Base-by-base conservation (phyloP, 2,888 invertebrate species). In the Lacanobia wlatinum region DNA sequence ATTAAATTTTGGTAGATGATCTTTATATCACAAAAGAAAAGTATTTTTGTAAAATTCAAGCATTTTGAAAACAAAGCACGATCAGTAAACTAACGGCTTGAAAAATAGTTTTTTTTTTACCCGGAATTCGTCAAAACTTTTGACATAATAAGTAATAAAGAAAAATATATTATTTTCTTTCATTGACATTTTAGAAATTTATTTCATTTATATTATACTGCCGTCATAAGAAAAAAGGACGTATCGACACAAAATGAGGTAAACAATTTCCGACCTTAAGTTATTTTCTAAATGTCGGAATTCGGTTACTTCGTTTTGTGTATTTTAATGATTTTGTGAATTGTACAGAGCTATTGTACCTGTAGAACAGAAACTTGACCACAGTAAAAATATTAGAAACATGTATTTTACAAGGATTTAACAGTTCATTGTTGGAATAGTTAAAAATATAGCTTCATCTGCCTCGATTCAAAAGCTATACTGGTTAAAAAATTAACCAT, bases 401-500 rank as follows among this genome's bases (percentile, higher is more conserved):
- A 53, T 21, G 12, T 21, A 52, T 21, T 52, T 21, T 5, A 4
- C 10, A 21, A 10, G 10, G 21, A 50, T 46, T 16, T 4, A 16
- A 16, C 16, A 46, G 48, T 46, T 50, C 0, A 3, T 10, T 34
- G 21, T 43, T 43, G 2, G 14, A 12, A 55, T 14, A 48, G 12
- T 34, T 23, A 28, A 12, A 62, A 65, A 28, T 28, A 55, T 55
- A 8, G 6, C 9, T 48, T n/a, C 8, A 38, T 21, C 48, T 40
- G 28, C 46, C 53, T 73, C 50, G 10, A 34, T 58, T 28, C 6
- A 46, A 43, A 48, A 68, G 53, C 21, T 46, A 48, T 46, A 68
- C 18, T 28, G 34, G 6, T 34, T 34, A 6, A 34, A 34, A 21
- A 40, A 23, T 0, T 8, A 65, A 34, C 34, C 16, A 53, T 23